phyloP scores from a whole-genome alignment of 2,797 vertebrate genomes.

The Hyperoplus immaculatus region DNA sequence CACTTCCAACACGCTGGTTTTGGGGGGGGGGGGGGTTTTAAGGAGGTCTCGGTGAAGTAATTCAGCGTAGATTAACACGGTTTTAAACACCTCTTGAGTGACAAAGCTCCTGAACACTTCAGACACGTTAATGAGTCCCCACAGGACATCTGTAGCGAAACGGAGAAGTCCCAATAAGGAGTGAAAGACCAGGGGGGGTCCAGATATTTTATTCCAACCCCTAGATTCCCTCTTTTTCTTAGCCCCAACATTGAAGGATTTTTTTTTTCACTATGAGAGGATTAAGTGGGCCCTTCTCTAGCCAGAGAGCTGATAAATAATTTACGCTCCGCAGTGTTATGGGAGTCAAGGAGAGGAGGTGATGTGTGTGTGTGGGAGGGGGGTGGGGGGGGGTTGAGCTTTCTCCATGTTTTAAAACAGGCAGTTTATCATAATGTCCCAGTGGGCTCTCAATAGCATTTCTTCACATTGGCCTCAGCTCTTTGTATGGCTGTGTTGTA shows the following conservation, averaged over 20 bases:
- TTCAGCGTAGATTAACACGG: constrained; percentile 64
- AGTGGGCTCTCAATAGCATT: constrained; percentile 42
- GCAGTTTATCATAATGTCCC: constrained; percentile 72
- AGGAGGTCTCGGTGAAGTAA: constrained; percentile 51
- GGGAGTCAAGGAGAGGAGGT: constrained; percentile 62
- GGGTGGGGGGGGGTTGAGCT: constrained; percentile 43
- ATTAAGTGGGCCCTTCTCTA: constrained; percentile 67
- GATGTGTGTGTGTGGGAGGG: background rate
- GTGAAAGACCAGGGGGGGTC: constrained; percentile 57
- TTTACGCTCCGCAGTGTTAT: constrained; percentile 60
- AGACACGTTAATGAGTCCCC: constrained; percentile 77
- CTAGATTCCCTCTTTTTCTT: constrained; percentile 49
- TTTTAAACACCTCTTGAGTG: constrained; percentile 70
- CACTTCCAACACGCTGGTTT: constrained; percentile 33
- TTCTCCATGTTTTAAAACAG: constrained; percentile 63
- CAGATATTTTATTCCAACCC: constrained; percentile 60
- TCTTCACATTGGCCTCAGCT: constrained; percentile 26
- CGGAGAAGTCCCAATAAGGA: constrained; percentile 53
- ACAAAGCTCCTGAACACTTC: constrained; percentile 70
- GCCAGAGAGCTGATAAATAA: constrained; percentile 72
- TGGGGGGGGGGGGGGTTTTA: too few species aligned
- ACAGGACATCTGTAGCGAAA: constrained; percentile 44
- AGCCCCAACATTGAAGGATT: constrained; percentile 44
- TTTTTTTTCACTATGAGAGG: constrained; percentile 59
- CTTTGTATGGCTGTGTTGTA: constrained; percentile 43